Conservation (phyloP, 2,113 vertebrate genomes). For the Aleadryas rufinucha region DNA sequence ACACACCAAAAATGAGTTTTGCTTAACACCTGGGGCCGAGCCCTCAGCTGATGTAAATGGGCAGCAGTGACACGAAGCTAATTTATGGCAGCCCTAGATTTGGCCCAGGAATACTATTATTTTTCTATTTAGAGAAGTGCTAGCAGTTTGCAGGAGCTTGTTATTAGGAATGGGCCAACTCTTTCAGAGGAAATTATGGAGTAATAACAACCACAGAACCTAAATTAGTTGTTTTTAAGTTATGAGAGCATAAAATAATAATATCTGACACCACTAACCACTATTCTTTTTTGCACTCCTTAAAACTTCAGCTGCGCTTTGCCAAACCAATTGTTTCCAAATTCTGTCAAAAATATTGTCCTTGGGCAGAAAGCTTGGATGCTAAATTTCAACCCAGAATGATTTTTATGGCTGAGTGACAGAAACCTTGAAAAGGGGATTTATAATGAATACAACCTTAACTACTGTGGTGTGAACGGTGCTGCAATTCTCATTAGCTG, state of each 20-base stretch:
- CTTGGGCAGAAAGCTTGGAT: conserved; percentile 55
- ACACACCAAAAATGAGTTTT: not conserved
- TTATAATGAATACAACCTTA: conserved; percentile 36
- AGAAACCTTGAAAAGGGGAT: conserved; percentile 48
- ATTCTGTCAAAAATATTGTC: conserved; percentile 63
- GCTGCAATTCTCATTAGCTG: conserved; percentile 59
- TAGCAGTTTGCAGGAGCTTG: conserved; percentile 37
- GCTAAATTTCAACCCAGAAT: conserved; percentile 45
- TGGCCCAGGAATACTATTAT: not conserved
- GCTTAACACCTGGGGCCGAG: conserved; percentile 3
- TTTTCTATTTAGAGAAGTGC: conserved; percentile 29
- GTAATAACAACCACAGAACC: conserved; percentile 43
- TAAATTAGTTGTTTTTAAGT: conserved; percentile 58
- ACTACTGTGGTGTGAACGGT: not conserved
- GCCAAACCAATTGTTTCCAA: conserved; percentile 70
- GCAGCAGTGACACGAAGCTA: not conserved
- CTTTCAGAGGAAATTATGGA: conserved; percentile 47
- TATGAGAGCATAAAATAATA: conserved; percentile 59
- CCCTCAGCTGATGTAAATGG: conserved; percentile 4
- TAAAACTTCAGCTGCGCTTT: not conserved
- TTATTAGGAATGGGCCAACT: conserved; percentile 30
- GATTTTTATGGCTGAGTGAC: conserved; percentile 49
- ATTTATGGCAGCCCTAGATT: conserved; percentile 4
- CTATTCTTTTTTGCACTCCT: conserved; percentile 38
- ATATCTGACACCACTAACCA: conserved; percentile 53